These are phyloP conservation scores for Netelia fuscicornis DNA, from an alignment of 2,888 invertebrate genomes.

Conservation along the genomic window DNA sequence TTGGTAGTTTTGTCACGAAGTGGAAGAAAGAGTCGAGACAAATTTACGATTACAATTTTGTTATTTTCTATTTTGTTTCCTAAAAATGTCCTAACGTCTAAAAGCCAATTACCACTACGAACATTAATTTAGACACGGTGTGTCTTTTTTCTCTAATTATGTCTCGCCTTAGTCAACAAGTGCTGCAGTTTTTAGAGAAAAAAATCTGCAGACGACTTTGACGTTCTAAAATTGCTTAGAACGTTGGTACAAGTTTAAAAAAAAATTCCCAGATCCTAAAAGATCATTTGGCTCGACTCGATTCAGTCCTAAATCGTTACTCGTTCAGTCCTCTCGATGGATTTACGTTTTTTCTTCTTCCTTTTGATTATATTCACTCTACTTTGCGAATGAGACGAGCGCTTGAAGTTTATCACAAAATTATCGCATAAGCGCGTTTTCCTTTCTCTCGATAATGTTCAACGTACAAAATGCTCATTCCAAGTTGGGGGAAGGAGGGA, in stretches of 20 bases:
- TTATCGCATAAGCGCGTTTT: neutral
- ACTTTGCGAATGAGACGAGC: neutral
- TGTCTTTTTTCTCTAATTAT: neutral
- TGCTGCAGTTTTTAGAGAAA: conserved; percentile 10
- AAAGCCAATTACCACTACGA: neutral
- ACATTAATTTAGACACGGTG: neutral
- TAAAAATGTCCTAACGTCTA: conserved; percentile 16
- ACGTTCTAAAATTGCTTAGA: neutral
- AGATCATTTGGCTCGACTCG: neutral
- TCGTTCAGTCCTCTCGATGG: neutral
- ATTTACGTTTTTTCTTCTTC: neutral
- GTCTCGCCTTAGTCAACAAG: neutral
- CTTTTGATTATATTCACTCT: neutral
- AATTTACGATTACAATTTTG: conserved; percentile 19
- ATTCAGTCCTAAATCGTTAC: neutral
- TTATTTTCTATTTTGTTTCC: conserved; percentile 12
- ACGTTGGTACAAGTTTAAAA: neutral
- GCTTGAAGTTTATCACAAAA: conserved; percentile 11
- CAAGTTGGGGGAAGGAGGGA: conserved; percentile 20
- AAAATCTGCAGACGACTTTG: neutral
- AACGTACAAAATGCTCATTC: conserved; percentile 29
- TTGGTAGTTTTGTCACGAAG: conserved; percentile 54
- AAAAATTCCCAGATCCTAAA: neutral
- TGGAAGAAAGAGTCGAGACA: conserved; percentile 31
- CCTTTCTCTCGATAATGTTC: neutral